Evolutionary conservation across 2,113 vertebrate genomes (phyloP), one percentile per base, ranked within the genome.

Genomic region (Sebastes schlegelii): DNA sequence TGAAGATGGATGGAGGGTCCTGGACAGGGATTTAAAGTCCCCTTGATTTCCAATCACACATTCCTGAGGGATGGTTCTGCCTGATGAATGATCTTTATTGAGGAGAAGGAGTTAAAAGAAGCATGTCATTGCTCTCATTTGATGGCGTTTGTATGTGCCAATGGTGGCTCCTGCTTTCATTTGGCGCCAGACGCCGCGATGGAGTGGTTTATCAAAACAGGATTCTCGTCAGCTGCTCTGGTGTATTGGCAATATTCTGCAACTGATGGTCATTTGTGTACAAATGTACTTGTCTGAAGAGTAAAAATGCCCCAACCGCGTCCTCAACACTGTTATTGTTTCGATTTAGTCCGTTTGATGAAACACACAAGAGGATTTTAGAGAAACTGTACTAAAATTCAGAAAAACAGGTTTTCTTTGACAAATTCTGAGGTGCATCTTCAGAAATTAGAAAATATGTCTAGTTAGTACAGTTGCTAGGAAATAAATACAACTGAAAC

Each of bases 71-170:
- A 92, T 82, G 92, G 93, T 95, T 95, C 94, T 95, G 94, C 93
- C 93, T 95, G 93, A 94, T 90, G 90, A 93, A 90, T 88, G 91
- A 89, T 94, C 88, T 89, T 91, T 92, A 94, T 95, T 95, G 93
- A 83, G 84, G 84, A 90, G 86, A 89, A 85, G 83, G 84, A 91
- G 92, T 92, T 94, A 94, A 94, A 95, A 95, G 94, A 94, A 94
- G 94, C 93, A 93, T 91, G 88, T 93, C 89, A 92, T 94, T 92
- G 90, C 86, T 85, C 76, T 90, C 91, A 85, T 92, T 91, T 90
- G 88, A 73, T 74, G 82, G 79, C 81, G 81, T 86, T 90, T 84
- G 61, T 88, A 74, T 81, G 81, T 83, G 43, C 77, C 68, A 67
- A 19, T 71, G 9, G 52, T n/a, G 68, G 74, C 46, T 72, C 49